Evolutionary conservation across 2,113 vertebrate species (phyloP), one percentile per base, ranked within the genome.

Genomic region (Leptosomus discolor): DNA sequence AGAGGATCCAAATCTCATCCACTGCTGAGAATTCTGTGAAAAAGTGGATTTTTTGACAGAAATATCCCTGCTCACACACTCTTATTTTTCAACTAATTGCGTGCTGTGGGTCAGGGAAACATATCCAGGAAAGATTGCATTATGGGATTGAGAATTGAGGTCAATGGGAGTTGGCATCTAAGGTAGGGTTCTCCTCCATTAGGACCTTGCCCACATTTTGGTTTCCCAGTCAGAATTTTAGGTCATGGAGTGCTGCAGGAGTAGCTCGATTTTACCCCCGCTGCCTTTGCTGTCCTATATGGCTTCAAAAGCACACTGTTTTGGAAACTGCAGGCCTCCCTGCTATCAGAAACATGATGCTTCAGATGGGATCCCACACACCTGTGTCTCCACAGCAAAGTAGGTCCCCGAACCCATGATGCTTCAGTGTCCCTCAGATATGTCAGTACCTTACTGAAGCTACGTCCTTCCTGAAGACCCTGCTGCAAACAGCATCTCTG

Each of bases 381-480:
- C 27, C 6, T 3, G 5, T 29, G 8, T 37, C 16, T 19, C 34
- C 24, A 43, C 18, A 30, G n/a, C 53, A 54, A 77, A 70, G 26
- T 14, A 60, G 26, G n/a, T 71, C 39, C 29, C 46, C 1, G 1
- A 2, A 24, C 22, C n/a, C 12, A 2, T 5, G 11, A 58, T n/a
- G 13, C 26, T 36, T 53, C 51, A 26, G 53, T 34, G 46, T 11
- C n/a, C 39, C 16, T 77, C 63, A 43, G 58, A 8, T 56, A 39
- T 4, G 6, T 60, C 71, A 67, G 37, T 50, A 37, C 14, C 46
- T 43, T 11, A 13, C 21, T 54, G 58, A 51, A 65, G n/a, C 48
- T n/a, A 46, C 9, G 16, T n/a, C 43, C 50, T 57, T 43, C 9
- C 43, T 60, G 30, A 69, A 76, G 34, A 46, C 37, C 15, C 39